Evolutionary conservation across 2,797 vertebrate species (phyloP).

Genomic region (Fringilla coelebs): DNA sequence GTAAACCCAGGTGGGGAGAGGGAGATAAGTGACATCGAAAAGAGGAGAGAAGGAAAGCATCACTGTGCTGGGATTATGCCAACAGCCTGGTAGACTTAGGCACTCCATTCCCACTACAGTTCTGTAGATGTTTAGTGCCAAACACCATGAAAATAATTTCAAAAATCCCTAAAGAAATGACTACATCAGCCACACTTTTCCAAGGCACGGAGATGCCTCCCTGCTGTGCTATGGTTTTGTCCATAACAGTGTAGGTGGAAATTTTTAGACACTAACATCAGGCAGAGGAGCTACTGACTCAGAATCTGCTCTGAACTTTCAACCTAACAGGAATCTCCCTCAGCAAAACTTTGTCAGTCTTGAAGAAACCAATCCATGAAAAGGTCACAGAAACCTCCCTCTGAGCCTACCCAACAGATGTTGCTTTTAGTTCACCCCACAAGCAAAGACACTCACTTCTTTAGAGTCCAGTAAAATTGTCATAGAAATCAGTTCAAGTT

Average conservation of each 20-base stretch:
- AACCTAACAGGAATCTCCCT: background rate
- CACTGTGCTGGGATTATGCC: background rate
- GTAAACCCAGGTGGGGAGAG: background rate
- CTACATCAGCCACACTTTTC: background rate
- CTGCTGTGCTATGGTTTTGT: background rate
- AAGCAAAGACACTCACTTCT: background rate
- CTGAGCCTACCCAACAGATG: background rate
- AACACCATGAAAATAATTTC: background rate
- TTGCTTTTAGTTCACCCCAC: background rate
- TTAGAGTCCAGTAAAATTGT: background rate
- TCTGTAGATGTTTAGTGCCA: background rate
- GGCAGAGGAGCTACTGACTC: constrained; percentile 6
- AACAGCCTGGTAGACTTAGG: background rate
- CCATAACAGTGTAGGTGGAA: background rate
- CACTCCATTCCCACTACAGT: background rate
- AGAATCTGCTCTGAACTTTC: constrained; percentile 1
- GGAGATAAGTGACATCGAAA: background rate
- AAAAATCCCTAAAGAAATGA: background rate
- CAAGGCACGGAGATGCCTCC: background rate
- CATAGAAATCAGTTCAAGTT: background rate
- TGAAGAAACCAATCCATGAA: background rate
- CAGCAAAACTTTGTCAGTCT: background rate
- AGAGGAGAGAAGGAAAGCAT: background rate
- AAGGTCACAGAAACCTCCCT: background rate
- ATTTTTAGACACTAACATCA: constrained; percentile 36